These are phyloP conservation scores for Nautilus pompilius DNA, from an alignment of 1,140 invertebrate species.

Conservation along the genomic window DNA sequence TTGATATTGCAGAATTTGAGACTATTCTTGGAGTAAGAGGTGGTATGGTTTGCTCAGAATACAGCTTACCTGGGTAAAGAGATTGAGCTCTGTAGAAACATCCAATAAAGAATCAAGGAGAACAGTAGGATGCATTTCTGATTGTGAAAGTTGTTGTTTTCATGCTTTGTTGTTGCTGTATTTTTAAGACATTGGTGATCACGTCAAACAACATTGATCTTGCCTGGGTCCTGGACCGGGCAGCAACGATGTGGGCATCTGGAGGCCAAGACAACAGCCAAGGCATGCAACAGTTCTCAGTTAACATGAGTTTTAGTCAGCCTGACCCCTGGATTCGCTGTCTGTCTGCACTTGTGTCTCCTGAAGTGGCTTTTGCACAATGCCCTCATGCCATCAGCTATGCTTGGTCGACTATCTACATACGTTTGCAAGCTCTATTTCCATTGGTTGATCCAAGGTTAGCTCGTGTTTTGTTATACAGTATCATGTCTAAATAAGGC, in stretches of 20 bases:
- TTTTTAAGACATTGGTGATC: constrained; percentile 46
- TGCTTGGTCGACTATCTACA: constrained; percentile 94
- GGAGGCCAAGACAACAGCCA: constrained; percentile 40
- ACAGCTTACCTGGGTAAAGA: no score
- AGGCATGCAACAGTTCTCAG: constrained; percentile 22
- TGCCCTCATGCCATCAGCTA: constrained; percentile 81
- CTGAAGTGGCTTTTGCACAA: constrained; percentile 64
- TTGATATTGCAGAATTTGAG: no score
- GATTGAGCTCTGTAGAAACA: no score
- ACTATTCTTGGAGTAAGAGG: no score
- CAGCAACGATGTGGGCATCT: constrained; percentile 77
- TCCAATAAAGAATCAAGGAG: no score
- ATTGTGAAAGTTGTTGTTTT: background rate
- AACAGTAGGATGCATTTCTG: constrained; percentile 49
- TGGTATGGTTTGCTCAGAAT: no score
- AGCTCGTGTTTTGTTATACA: no score
- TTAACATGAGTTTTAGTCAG: constrained; percentile 36
- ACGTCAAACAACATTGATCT: constrained; percentile 74
- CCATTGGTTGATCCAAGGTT: constrained; percentile 90
- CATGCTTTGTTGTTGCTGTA: background rate
- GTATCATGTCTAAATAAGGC: no score
- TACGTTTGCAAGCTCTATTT: constrained; percentile 83
- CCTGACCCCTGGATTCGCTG: constrained; percentile 76
- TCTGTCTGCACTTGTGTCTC: constrained; percentile 74
- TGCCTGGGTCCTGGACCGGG: constrained; percentile 91